Evolutionary conservation across 2,113 vertebrate genomes (phyloP).

Genomic region (Orientallactaga bullata): DNA sequence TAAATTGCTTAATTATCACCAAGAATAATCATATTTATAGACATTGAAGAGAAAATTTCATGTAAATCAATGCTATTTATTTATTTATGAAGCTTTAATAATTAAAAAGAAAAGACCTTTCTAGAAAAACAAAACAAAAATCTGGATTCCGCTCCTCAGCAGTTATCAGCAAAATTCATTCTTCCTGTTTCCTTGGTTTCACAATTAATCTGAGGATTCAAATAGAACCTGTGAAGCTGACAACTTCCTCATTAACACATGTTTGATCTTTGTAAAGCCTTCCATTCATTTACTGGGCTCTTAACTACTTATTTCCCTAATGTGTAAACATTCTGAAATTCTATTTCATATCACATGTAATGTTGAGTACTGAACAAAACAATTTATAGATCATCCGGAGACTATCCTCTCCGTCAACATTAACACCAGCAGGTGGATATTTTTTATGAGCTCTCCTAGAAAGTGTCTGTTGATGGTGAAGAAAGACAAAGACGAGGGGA

Average conservation of each 20-base stretch:
- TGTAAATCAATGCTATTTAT: slow-evolving; percentile 22
- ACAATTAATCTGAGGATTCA: slow-evolving; percentile 61
- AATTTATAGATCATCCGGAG: not conserved
- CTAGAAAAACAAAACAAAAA: not conserved
- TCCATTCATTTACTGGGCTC: slow-evolving; percentile 11
- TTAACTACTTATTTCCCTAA: slow-evolving; percentile 44
- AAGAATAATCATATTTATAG: not conserved
- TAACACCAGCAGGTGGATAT: not conserved
- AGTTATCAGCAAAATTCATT: slow-evolving; percentile 52
- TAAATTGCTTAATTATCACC: not conserved
- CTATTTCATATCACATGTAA: not conserved
- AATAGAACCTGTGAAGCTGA: slow-evolving; percentile 27
- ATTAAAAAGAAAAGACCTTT: slow-evolving; percentile 21
- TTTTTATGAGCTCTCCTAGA: slow-evolving; percentile 18
- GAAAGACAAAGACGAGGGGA: not conserved
- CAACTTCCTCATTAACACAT: slow-evolving; percentile 51
- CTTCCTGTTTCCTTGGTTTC: slow-evolving; percentile 58
- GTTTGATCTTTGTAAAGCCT: slow-evolving; percentile 49
- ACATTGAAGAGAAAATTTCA: not conserved
- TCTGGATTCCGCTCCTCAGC: not conserved
- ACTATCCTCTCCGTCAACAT: not conserved
- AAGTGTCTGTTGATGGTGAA: not conserved
- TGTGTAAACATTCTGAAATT: slow-evolving; percentile 30
- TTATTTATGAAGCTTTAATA: slow-evolving; percentile 44
- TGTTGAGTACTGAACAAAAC: not conserved